Evolutionary conservation across 2,113 vertebrate species (phyloP).

Genomic region (Rattus rattus): DNA sequence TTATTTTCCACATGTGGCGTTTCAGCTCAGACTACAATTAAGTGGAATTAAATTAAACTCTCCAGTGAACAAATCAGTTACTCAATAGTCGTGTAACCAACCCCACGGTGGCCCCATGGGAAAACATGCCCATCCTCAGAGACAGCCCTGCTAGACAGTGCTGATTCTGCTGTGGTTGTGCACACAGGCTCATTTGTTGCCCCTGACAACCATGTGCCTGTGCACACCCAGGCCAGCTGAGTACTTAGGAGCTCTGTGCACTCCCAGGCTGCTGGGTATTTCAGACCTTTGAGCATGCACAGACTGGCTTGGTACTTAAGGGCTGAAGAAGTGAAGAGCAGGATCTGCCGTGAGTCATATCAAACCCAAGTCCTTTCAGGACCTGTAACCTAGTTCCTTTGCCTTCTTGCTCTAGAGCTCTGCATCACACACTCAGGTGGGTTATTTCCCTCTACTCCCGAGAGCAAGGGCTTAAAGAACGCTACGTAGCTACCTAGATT

Average conservation of each 20-base stretch:
- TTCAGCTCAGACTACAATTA: conserved; percentile 28
- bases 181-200: neutral
- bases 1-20: neutral
- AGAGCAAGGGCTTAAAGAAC: neutral
- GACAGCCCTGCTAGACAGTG: neutral
- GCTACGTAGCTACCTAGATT: neutral
- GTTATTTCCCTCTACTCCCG: neutral
- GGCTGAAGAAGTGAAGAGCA: neutral
- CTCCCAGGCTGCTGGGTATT: neutral
- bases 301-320: neutral
- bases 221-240: neutral
- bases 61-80: neutral
- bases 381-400: neutral
- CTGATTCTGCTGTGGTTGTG: neutral
- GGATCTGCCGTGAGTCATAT: neutral
- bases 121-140: neutral
- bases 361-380: neutral
- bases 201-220: neutral
- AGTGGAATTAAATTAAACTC: conserved; percentile 27
- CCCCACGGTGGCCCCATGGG: neutral
- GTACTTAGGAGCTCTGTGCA: neutral
- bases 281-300: neutral
- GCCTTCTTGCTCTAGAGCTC: neutral
- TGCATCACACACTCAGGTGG: neutral
- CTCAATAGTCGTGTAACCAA: neutral